Conservation (phyloP, 2,113 vertebrate genomes). For the Corydoras maculifer region DNA sequence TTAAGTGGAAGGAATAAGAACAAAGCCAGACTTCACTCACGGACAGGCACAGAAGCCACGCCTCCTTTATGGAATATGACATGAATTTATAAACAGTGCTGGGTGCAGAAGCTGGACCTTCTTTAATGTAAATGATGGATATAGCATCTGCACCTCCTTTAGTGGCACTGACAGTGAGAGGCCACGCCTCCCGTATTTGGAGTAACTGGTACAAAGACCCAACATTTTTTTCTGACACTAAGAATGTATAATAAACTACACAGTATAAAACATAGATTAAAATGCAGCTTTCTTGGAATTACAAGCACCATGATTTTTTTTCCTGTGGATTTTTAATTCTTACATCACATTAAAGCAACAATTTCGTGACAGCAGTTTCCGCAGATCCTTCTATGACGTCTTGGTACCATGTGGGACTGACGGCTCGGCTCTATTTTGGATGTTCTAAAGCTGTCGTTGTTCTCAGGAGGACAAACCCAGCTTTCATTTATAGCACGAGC, state of each 20-base stretch:
- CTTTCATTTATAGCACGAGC: constrained; percentile 19
- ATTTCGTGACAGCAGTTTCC: too few relatives aligned
- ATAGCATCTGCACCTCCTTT: neutral
- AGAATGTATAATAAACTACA: neutral
- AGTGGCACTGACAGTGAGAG: neutral
- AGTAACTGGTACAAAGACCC: neutral
- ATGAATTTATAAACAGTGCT: neutral
- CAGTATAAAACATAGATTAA: neutral
- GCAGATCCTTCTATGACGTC: neutral
- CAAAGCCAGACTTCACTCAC: neutral
- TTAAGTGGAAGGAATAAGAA: too few relatives aligned
- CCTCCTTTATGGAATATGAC: neutral
- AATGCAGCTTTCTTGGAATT: too few relatives aligned
- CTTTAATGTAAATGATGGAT: neutral
- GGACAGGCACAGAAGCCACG: neutral
- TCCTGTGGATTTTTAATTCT: too few relatives aligned
- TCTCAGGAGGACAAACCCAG: constrained; percentile 15
- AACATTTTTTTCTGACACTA: neutral
- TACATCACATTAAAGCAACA: too few relatives aligned
- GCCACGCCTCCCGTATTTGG: neutral
- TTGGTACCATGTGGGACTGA: constrained; percentile 1
- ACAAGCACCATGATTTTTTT: too few relatives aligned
- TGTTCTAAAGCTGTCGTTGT: constrained; percentile 2
- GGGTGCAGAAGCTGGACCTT: neutral
- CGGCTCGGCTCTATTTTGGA: neutral